A percentile compares a stretch with the other conserved stretches of the same genome.
phyloP scores from a whole-genome alignment of 2,113 vertebrate genomes.

The Bubo bubo region DNA sequence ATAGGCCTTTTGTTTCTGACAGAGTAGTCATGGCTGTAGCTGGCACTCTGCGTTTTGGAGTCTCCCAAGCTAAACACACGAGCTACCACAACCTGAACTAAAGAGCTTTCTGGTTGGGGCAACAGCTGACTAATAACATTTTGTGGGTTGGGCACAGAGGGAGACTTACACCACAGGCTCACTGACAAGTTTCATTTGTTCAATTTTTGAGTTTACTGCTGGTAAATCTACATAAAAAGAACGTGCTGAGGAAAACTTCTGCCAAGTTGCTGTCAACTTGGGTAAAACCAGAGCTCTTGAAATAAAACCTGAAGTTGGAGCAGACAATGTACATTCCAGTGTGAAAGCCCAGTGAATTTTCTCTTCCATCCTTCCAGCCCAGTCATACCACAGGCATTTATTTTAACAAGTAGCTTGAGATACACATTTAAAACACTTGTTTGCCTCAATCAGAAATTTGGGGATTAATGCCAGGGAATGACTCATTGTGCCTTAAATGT shows the following conservation, averaged over 20 bases:
- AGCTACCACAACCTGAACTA: background rate
- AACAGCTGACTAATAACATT: background rate
- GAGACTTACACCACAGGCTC: background rate
- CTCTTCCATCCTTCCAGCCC: background rate
- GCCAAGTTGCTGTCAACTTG: background rate
- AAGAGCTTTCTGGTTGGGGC: background rate
- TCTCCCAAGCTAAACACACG: background rate
- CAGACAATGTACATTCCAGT: background rate
- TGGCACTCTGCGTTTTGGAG: background rate
- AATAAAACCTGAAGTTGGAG: background rate
- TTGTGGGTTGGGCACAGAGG: background rate
- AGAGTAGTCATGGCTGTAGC: background rate
- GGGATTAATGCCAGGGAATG: background rate
- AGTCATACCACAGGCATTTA: background rate
- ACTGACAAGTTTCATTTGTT: background rate
- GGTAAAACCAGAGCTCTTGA: background rate
- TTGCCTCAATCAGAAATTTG: background rate
- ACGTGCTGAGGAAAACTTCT: background rate
- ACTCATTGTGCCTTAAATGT: background rate
- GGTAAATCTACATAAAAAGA: background rate
- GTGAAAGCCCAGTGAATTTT: background rate
- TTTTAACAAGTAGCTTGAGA: background rate
- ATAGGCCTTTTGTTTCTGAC: background rate
- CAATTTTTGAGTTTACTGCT: background rate
- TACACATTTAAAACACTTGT: background rate